A percentile compares a stretch with the other conserved stretches of the same genome.
Conservation (phyloP, 2,113 vertebrate genomes). For the Aplodontia rufa region DNA sequence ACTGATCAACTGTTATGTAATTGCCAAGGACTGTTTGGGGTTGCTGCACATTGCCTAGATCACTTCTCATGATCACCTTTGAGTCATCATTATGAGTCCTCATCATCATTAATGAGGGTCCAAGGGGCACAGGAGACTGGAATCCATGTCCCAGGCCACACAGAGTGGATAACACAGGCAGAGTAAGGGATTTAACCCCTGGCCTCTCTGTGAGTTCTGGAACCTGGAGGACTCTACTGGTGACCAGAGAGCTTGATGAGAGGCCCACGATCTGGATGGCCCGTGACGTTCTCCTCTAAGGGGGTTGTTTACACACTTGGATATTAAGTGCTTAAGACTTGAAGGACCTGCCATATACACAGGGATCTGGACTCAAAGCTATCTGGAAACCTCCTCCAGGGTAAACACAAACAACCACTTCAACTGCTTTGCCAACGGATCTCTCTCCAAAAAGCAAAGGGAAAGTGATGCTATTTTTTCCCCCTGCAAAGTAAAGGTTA, state of each 20-base stretch:
- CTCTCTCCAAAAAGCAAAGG: constrained; percentile 81
- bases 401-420: constrained; percentile 85
- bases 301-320: constrained; percentile 76
- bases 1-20: background rate
- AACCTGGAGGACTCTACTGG: background rate
- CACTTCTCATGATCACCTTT: background rate
- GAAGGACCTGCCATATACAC: constrained; percentile 76
- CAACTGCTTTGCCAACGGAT: constrained; percentile 72
- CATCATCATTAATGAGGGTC: background rate
- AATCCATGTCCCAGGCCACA: background rate
- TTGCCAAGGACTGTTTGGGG: background rate
- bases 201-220: background rate
- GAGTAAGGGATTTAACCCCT: background rate
- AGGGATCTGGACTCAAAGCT: constrained; percentile 80
- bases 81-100: background rate
- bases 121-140: background rate
- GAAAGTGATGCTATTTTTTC: constrained; percentile 82
- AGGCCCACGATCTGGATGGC: background rate
- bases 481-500: constrained; percentile 84
- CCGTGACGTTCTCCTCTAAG: background rate
- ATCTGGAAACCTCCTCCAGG: constrained; percentile 83
- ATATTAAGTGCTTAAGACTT: constrained; percentile 78
- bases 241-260: background rate
- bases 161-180: background rate
- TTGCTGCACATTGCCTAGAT: background rate